Conservation (phyloP, 2,113 vertebrate genomes). For the Panthera uncia region DNA sequence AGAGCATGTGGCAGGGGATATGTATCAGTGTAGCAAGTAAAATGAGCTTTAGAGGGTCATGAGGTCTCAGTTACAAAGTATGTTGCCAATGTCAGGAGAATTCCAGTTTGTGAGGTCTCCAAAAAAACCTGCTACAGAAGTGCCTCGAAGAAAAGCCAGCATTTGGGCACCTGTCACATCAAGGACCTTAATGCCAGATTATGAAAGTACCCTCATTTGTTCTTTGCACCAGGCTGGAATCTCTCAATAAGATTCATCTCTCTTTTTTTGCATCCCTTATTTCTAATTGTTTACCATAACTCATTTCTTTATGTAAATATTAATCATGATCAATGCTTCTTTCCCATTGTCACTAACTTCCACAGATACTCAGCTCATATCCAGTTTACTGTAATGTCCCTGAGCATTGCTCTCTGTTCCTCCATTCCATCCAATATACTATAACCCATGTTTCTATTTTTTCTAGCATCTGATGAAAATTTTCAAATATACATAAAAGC, state of each 20-base stretch:
- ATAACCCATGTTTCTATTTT: not conserved
- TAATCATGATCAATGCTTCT: not conserved
- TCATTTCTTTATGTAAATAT: not conserved
- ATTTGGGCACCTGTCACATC: not conserved
- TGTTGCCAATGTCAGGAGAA: not conserved
- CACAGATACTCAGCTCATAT: not conserved
- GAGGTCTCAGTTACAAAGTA: not conserved
- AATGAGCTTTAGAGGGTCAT: not conserved
- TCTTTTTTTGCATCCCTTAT: not conserved
- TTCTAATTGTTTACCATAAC: not conserved
- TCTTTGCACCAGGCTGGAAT: not conserved
- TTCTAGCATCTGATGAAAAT: not conserved
- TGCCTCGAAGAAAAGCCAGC: no score
- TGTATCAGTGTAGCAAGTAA: not conserved
- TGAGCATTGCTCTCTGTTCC: not conserved
- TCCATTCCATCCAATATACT: not conserved
- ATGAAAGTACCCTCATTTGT: not conserved
- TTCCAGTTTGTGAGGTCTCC: not conserved
- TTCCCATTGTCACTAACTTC: not conserved
- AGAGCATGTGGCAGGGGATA: not conserved
- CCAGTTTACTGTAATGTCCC: not conserved
- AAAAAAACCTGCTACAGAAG: not conserved
- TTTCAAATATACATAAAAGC: not conserved
- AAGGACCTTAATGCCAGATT: no score
- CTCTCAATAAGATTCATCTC: not conserved